Conservation (phyloP, 2,113 vertebrate species). For the Lynx canadensis region DNA sequence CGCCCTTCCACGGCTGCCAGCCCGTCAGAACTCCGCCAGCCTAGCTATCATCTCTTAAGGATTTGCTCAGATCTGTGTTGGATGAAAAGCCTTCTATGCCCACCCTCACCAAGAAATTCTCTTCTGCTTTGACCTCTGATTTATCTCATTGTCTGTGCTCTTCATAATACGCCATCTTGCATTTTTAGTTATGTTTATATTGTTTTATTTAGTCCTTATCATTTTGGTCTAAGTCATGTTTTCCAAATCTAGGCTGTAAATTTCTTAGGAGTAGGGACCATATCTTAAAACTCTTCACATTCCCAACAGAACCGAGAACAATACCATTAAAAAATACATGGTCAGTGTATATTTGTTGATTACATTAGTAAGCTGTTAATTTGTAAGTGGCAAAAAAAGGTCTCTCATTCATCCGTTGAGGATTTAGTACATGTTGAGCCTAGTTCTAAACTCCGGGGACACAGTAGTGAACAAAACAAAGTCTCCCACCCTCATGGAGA, state of each 20-base stretch:
- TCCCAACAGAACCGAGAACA: neutral
- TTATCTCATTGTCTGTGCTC: neutral
- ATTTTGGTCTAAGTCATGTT: neutral
- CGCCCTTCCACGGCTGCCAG: no score
- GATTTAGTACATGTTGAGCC: neutral
- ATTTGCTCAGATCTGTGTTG: neutral
- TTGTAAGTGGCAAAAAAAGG: neutral
- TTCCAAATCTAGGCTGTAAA: neutral
- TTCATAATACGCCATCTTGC: neutral
- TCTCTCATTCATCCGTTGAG: neutral
- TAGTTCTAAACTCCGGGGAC: neutral
- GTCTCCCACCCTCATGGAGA: neutral
- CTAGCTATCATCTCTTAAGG: neutral
- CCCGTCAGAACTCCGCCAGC: no score
- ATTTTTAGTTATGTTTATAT: neutral
- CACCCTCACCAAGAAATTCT: neutral
- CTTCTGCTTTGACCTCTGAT: neutral
- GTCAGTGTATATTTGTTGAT: neutral
- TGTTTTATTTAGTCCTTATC: conserved; percentile 17
- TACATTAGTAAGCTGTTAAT: neutral
- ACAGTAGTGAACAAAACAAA: neutral
- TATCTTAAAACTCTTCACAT: neutral
- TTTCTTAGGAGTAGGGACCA: neutral
- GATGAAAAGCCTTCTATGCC: neutral
- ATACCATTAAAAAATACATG: neutral